Percentiles rank a stretch among this genome's conserved stretches.
These are phyloP conservation scores for Thereuonema tuberculata DNA, from an alignment of 1,140 invertebrate genomes.

Conservation along the genomic window DNA sequence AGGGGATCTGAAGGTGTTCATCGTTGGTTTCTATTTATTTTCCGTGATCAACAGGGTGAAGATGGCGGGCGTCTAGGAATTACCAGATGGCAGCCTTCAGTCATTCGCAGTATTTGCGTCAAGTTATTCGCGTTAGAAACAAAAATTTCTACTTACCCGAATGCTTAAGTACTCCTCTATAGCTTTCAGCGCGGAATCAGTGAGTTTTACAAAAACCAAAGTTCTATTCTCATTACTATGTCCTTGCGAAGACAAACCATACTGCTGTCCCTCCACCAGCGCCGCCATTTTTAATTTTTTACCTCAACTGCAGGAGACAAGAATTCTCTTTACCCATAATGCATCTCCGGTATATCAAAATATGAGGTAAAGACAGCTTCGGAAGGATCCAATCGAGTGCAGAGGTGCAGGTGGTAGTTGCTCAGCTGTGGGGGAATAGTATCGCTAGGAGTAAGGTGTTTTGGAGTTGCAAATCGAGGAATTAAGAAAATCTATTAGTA, in stretches of 20 bases:
- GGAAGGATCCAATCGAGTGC: too few species aligned
- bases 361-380: too few species aligned
- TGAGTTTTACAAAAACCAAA: conserved; percentile 84
- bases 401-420: too few species aligned
- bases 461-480: too few species aligned
- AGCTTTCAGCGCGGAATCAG: conserved; percentile 77
- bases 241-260: conserved; percentile 81
- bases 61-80: not conserved
- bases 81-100: not conserved
- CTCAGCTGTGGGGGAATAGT: too few species aligned
- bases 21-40: too few species aligned
- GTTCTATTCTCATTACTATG: conserved; percentile 72
- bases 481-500: too few species aligned
- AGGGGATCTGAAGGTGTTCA: too few species aligned
- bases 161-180: conserved; percentile 77
- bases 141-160: conserved; percentile 47
- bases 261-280: conserved; percentile 84
- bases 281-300: conserved; percentile 53
- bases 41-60: not conserved
- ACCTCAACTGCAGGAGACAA: not conserved
- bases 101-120: not conserved
- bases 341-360: too few species aligned
- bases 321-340: not conserved
- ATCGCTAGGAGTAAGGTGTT: too few species aligned
- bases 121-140: not conserved